Evolutionary conservation across 2,113 vertebrate species (phyloP), one percentile per base, ranked within the genome.

Genomic region (Diadophis punctatus): DNA sequence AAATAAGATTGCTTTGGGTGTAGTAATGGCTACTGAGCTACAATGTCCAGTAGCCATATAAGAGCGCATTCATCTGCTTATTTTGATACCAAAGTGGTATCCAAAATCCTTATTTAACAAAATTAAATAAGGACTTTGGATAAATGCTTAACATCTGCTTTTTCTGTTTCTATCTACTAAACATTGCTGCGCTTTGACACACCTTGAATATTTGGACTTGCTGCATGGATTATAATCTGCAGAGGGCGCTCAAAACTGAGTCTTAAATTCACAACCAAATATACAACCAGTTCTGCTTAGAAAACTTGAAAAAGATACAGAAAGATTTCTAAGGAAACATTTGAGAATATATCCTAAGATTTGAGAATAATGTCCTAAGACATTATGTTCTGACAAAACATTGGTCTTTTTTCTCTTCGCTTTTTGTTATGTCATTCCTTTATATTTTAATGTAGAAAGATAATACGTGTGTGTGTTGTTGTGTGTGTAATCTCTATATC

Each of bases 1-100:
- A 39, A 80, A 2, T 0, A 74, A 3, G 25, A 34, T 0, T 3
- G 4, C 0, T 0, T 63, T 5, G 52, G 3, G 0, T 0, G 52
- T 0, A 46, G 23, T 58, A 27, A 58, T 58, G 23, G 56, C 8
- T 58, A 58, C 23, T 25, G 23, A 27, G 34, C 34, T 80, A 80
- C n/a, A 80, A 80, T 39, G 16, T 39, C n/a, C 6, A 39, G 14
- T 20, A 39, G 14, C 68, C n/a, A 18, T 20, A 7, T 39, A 74
- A 39, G 2, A 18, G n/a, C 34, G 16, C n/a, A 34, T 80, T 18
- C 2, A 20, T 80, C 16, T 80, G 68, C 16, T 80, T 80, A 74
- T 16, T 18, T 80, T 2, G 68, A 80, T 8, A 80, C 6, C 6
- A 8, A 74, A 74, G 30, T 18, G 14, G 14, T 74, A 34, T 74